phyloP scores from a whole-genome alignment of 2,888 invertebrate species.

The Volucella inflata region DNA sequence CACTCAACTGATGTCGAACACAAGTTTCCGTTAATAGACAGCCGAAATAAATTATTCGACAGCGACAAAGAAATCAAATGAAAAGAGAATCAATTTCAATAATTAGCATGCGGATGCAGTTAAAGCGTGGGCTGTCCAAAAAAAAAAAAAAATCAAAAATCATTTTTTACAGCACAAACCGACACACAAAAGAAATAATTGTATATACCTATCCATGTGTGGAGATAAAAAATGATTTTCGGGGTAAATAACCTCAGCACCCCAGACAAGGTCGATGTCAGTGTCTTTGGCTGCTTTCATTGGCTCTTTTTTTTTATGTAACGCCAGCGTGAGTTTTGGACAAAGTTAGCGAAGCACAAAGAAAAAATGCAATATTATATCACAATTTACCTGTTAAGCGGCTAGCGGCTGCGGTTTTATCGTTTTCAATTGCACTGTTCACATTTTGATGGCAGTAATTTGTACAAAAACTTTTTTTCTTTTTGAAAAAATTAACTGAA shows the following conservation, averaged over 20 bases:
- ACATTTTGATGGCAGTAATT: neutral
- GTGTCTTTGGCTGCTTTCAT: neutral
- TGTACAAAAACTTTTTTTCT: constrained; percentile 6
- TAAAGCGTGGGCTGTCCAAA: constrained; percentile 15
- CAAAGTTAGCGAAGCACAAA: neutral
- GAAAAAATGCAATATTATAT: neutral
- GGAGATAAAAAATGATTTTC: too few species aligned
- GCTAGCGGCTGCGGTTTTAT: neutral
- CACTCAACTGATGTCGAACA: too few species aligned
- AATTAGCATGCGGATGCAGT: constrained; percentile 35
- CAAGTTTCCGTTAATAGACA: too few species aligned
- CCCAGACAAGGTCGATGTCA: constrained; percentile 47
- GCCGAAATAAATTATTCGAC: neutral
- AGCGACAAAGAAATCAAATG: neutral
- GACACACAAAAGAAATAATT: constrained; percentile 3
- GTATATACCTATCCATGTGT: neutral
- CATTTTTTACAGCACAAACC: constrained; percentile 16
- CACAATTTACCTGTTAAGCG: constrained; percentile 38
- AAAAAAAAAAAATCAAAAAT: neutral
- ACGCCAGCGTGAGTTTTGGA: neutral
- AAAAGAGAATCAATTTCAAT: neutral
- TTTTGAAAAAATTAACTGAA: constrained; percentile 3
- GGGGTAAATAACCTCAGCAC: constrained; percentile 58
- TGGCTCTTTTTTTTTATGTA: constrained; percentile 29
- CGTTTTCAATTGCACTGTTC: too few species aligned